Percentiles rank a stretch among this genome's conserved stretches.
phyloP scores from a whole-genome alignment of 2,888 invertebrate species.

The Chymomyza caudatula region DNA sequence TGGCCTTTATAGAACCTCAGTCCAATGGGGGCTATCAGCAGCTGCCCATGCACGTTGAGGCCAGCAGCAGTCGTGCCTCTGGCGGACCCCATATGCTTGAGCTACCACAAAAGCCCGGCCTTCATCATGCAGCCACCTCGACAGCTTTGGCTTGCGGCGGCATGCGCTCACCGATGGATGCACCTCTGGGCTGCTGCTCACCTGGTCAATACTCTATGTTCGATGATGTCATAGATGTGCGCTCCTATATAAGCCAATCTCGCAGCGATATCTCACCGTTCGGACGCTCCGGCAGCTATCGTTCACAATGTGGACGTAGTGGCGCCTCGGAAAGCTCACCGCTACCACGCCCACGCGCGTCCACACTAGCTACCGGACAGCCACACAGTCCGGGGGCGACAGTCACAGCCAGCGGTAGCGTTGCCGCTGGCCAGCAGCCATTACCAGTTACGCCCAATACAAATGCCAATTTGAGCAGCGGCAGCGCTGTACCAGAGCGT shows the following conservation, averaged over 20 bases:
- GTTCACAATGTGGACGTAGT: slow-evolving; percentile 83
- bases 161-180: slow-evolving; percentile 52
- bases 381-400: slow-evolving; percentile 23
- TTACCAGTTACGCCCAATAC: slow-evolving; percentile 2
- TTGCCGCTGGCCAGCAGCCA: background rate
- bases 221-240: slow-evolving; percentile 84
- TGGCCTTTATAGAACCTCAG: slow-evolving; percentile 66
- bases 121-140: slow-evolving; percentile 67
- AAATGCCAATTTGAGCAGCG: background rate
- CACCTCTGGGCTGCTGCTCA: slow-evolving; percentile 76
- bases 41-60: slow-evolving; percentile 83
- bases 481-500: background rate
- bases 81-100: slow-evolving; percentile 68
- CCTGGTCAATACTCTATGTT: slow-evolving; percentile 80
- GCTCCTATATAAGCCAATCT: slow-evolving; percentile 86
- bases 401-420: slow-evolving; percentile 28
- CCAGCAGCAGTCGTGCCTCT: slow-evolving; percentile 73
- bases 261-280: slow-evolving; percentile 86
- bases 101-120: slow-evolving; percentile 76
- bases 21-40: slow-evolving; percentile 81
- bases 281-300: slow-evolving; percentile 84
- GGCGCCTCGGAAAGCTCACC: slow-evolving; percentile 77
- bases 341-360: slow-evolving; percentile 77
- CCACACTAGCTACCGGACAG: slow-evolving; percentile 77
- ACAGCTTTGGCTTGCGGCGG: slow-evolving; percentile 49